Base-by-base conservation (phyloP, 2,888 invertebrate species). In the Agrenia bidenticulata region DNA sequence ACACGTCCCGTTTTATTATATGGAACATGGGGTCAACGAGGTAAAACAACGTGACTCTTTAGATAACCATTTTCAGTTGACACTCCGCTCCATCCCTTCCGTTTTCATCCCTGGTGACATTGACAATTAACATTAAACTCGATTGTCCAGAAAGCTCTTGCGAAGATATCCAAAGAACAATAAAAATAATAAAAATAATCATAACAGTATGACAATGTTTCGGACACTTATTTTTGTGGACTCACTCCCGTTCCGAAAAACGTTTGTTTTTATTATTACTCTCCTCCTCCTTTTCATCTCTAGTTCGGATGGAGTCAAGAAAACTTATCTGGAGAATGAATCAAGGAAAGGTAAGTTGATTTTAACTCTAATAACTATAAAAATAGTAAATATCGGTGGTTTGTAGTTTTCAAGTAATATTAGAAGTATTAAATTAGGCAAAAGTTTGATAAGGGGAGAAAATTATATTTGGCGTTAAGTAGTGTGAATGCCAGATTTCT, bases 281-380 rank as follows among this genome's bases (percentile, higher is more conserved):
- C 4, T 58, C 26, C 27, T 54, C 39, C 56, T 45, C 15, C 21
- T 58, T 17, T 13, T 42, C 17, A 21, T 50, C 42, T 41, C 41
- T 15, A 23, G 45, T 32, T 67, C 68, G 7, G 63, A 60, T 42
- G 67, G 72, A 26, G 27, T 68, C 23, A 71, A 69, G 66, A 74
- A 73, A 45, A 26, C 27, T 19, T 66, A 72, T 39, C 63, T 39
- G 24, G 74, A 74, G 54, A 74, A 74, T 60, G 74, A 74, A 58
- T 67, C 74, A 32, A 73, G 72, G 60, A 74, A 74, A 69, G 72
- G 74, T 74, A 69, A 61, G 63, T 9, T 7, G 39, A 11, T 39
- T 39, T 7, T 15, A 39, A 39, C 15, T 39, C 39, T 39, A n/a
- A n/a, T n/a, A n/a, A n/a, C n/a, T n/a, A 15, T 39, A 39, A 7